Conservation (phyloP, 1,140 invertebrate species). For the Glossosoma conforme region DNA sequence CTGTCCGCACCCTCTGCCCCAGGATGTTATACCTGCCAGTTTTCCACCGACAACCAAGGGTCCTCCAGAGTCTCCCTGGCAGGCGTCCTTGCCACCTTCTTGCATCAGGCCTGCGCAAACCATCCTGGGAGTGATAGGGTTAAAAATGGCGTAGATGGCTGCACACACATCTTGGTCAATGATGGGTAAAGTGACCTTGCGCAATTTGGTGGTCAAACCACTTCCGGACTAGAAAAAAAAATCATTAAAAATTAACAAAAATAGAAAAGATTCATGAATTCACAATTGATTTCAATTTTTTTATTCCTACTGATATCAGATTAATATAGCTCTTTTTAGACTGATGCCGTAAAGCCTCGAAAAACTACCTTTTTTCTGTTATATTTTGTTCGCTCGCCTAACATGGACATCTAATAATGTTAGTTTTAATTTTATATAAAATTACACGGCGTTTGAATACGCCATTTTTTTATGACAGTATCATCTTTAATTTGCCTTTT, state of each 20-base stretch:
- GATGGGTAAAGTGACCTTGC: constrained; percentile 38
- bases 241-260: neutral
- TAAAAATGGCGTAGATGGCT: constrained; percentile 26
- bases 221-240: constrained; percentile 16
- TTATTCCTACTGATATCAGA: no score
- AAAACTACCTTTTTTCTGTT: no score
- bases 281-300: neutral
- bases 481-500: no score
- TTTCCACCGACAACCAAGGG: constrained; percentile 32
- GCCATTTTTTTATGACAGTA: no score
- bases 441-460: no score
- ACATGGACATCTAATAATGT: no score
- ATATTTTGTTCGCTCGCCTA: no score
- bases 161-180: constrained; percentile 33
- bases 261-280: neutral
- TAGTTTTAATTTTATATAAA: no score
- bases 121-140: constrained; percentile 36
- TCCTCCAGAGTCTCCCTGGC: constrained; percentile 38
- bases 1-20: constrained; percentile 43
- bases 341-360: no score
- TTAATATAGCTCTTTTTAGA: no score
- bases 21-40: constrained; percentile 46
- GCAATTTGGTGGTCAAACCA: constrained; percentile 33
- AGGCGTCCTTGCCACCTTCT: constrained; percentile 28
- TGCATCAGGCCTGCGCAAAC: constrained; percentile 51